Conservation (phyloP, 2,888 invertebrate genomes). For the Melanchra persicariae region DNA sequence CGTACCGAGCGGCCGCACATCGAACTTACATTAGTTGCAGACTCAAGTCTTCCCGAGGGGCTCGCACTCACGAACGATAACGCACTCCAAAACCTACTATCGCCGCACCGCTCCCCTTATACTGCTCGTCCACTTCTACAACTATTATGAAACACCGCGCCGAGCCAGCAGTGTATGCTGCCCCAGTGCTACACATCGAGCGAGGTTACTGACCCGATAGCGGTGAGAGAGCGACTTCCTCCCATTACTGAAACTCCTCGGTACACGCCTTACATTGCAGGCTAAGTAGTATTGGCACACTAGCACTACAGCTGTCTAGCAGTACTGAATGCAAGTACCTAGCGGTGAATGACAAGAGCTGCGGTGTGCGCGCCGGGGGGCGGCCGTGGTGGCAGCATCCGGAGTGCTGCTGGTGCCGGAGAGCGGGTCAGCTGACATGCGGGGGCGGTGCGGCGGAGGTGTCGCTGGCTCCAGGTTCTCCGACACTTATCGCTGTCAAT, state of each 20-base stretch:
- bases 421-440: too few relatives aligned
- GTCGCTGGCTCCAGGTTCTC: too few relatives aligned
- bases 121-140: constrained; percentile 25
- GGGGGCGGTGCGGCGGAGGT: too few relatives aligned
- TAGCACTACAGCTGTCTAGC: constrained; percentile 29
- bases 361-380: constrained; percentile 7
- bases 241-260: constrained; percentile 53
- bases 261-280: constrained; percentile 42
- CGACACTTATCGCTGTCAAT: constrained; percentile 10
- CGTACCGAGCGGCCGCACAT: constrained; percentile 35
- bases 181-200: constrained; percentile 9
- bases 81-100: constrained; percentile 16
- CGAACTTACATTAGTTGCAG: constrained; percentile 54
- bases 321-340: constrained; percentile 24
- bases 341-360: constrained; percentile 24
- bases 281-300: constrained; percentile 39
- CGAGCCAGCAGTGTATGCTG: constrained; percentile 26
- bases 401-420: constrained; percentile 17
- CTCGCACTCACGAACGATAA: constrained; percentile 19
- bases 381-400: constrained; percentile 32
- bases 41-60: constrained; percentile 35
- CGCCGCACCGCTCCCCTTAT: constrained; percentile 1
- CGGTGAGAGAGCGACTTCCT: constrained; percentile 46
- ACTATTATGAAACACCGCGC: constrained; percentile 1
- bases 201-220: constrained; percentile 61